These are phyloP conservation scores for Phallusia fumigata DNA, from an alignment of 23 tunicate species.

Conservation along the genomic window DNA sequence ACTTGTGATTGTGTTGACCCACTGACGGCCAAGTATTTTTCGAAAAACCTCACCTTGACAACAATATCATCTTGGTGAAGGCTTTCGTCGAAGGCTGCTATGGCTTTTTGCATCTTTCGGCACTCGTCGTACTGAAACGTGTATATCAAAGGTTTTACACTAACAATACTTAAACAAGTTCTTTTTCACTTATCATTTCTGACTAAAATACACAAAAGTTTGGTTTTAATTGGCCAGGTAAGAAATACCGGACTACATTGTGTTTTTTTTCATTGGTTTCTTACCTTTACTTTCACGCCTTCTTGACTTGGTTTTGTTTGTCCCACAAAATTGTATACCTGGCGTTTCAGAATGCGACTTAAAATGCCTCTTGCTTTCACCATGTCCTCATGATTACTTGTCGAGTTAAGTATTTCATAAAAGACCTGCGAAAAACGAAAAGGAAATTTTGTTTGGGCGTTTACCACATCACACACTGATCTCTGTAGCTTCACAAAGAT, in stretches of 20 bases:
- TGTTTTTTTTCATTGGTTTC: background rate
- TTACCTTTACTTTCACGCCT: slow-evolving; percentile 6
- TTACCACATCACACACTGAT: no score
- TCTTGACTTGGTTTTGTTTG: background rate
- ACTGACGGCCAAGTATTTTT: background rate
- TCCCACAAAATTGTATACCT: slow-evolving; percentile 63
- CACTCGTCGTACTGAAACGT: slow-evolving; percentile 6
- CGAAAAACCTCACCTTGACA: slow-evolving; percentile 26
- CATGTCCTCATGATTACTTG: slow-evolving; percentile 28
- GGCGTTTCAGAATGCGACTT: slow-evolving; percentile 36
- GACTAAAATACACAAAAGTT: no score
- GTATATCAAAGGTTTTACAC: no score
- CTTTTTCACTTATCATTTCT: no score
- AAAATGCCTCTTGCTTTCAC: slow-evolving; percentile 41
- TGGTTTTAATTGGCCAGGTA: no score
- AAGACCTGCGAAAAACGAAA: slow-evolving; percentile 20
- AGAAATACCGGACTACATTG: background rate
- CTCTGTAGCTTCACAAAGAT: no score
- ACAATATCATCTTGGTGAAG: slow-evolving; percentile 22
- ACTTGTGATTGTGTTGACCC: no score
- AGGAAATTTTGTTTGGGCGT: no score
- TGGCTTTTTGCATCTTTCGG: slow-evolving; percentile 6
- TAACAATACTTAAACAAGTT: no score
- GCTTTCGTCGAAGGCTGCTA: slow-evolving; percentile 17
- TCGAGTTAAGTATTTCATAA: slow-evolving; percentile 45